A percentile compares a stretch with the other conserved stretches of the same genome.
These are phyloP conservation scores for Mantis religiosa DNA, from an alignment of 2,888 invertebrate species.

Conservation along the genomic window DNA sequence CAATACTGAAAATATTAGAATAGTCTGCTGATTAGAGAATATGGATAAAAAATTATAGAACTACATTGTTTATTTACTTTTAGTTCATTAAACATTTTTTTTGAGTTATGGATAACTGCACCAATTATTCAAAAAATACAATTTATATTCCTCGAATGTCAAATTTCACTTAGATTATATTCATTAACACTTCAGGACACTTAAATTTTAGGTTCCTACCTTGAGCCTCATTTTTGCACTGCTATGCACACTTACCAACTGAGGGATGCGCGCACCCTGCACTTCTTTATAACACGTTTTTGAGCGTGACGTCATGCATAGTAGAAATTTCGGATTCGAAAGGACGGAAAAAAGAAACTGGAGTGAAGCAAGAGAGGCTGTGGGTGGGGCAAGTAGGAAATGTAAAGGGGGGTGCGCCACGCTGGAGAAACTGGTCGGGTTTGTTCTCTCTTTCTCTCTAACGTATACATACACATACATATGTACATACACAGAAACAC, in stretches of 20 bases:
- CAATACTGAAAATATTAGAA: no score
- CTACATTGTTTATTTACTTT: no score
- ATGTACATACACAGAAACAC: not conserved
- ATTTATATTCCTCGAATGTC: no score
- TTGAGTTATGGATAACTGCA: no score
- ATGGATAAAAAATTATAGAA: no score
- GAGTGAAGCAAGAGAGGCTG: not conserved
- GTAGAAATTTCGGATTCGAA: conserved; percentile 10
- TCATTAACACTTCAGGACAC: not conserved
- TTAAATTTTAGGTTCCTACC: not conserved
- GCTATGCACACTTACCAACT: not conserved
- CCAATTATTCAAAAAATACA: no score
- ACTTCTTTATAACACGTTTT: not conserved
- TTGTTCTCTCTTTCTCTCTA: no score
- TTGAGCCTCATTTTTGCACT: not conserved
- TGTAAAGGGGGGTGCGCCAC: not conserved
- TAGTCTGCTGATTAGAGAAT: no score
- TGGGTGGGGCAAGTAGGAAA: conserved; percentile 9
- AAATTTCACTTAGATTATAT: not conserved
- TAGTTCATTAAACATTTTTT: no score
- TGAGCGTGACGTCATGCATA: conserved; percentile 4
- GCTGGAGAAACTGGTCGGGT: not conserved
- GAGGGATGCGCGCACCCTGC: not conserved
- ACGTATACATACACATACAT: not conserved
- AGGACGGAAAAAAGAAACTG: not conserved